Evolutionary conservation across 2,888 invertebrate species (phyloP).

Genomic region (Rhagophthalmus giganteus): DNA sequence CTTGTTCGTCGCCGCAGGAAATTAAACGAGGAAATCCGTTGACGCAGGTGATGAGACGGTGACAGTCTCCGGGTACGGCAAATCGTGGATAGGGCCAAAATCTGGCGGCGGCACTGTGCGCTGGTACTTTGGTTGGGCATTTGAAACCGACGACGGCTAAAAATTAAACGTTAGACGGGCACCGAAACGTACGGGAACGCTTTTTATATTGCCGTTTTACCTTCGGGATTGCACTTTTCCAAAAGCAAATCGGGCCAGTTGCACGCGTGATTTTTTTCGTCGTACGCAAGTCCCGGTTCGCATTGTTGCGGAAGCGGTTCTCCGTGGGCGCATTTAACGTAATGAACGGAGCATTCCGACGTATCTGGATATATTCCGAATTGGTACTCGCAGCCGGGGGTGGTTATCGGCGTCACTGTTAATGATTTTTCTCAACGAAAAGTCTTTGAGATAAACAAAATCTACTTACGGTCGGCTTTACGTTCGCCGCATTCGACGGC

Average conservation of each 20-base stretch:
- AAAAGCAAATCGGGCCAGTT: slow-evolving; percentile 92
- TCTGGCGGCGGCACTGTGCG: slow-evolving; percentile 78
- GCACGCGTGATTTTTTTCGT: slow-evolving; percentile 84
- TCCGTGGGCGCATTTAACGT: slow-evolving; percentile 84
- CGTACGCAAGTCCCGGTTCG: slow-evolving; percentile 86
- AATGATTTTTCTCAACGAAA: slow-evolving; percentile 19
- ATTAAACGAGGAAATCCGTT: slow-evolving; percentile 86
- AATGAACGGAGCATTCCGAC: slow-evolving; percentile 79
- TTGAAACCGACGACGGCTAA: slow-evolving; percentile 88
- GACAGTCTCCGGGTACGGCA: slow-evolving; percentile 84
- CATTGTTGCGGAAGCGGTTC: slow-evolving; percentile 79
- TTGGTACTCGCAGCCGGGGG: slow-evolving; percentile 83
- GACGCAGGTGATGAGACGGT: slow-evolving; percentile 86
- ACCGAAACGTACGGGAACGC: no score
- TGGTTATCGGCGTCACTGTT: slow-evolving; percentile 76
- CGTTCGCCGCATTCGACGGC: slow-evolving; percentile 83
- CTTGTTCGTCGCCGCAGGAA: slow-evolving; percentile 84
- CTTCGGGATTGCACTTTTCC: slow-evolving; percentile 88
- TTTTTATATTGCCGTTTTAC: no score
- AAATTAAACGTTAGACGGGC: no score
- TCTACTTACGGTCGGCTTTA: slow-evolving; percentile 74
- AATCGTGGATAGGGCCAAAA: slow-evolving; percentile 94
- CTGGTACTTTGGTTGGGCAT: slow-evolving; percentile 83
- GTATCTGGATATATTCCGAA: slow-evolving; percentile 87
- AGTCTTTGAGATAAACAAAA: neutral